Evolutionary conservation across 2,888 invertebrate genomes (phyloP), one percentile per base, ranked within the genome.

Genomic region (Temnothorax unifasciatus): DNA sequence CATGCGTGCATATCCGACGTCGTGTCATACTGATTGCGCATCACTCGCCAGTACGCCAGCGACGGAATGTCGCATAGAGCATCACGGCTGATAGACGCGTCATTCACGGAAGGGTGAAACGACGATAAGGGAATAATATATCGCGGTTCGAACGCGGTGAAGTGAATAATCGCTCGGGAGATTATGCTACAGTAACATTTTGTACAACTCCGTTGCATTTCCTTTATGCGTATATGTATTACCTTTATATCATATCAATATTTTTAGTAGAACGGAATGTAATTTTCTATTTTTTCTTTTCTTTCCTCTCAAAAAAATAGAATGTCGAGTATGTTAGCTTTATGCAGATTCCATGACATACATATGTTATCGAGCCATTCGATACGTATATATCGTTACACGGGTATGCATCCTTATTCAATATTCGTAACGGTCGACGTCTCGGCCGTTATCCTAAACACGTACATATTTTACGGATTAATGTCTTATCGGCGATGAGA

Each of bases 401-500:
- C 41, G 38, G 9, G 34, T 15, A 50, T 38, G 38, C 3, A 76
- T 38, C 25, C n/a, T 13, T 5, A 52, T 15, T 2, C 52, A 18
- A 47, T 69, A 25, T 29, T 59, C 29, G 47, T 34, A 59, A 81
- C 29, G 66, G 44, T 71, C 59, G 47, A 79, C 29, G 13, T 74
- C 63, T 63, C 21, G 57, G 13, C 11, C 59, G 25, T 76, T 76
- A 71, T 50, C 25, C 18, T 47, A 73, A 81, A 73, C 59, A 59
- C 73, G 44, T 25, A 25, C 13, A 77, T 85, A 87, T 77, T 87
- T 83, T 73, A 75, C 18, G 21, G 29, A 82, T 57, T 76, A 77
- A 84, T 74, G 64, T 57, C 59, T 84, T 68, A 82, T 81, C 81
- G 76, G 84, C 76, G 74, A 63, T 21, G 63, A 66, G 75, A 66